A percentile compares a stretch with the other conserved stretches of the same genome.
phyloP scores from a whole-genome alignment of 1,140 invertebrate genomes.

The Vanessa tameamea region DNA sequence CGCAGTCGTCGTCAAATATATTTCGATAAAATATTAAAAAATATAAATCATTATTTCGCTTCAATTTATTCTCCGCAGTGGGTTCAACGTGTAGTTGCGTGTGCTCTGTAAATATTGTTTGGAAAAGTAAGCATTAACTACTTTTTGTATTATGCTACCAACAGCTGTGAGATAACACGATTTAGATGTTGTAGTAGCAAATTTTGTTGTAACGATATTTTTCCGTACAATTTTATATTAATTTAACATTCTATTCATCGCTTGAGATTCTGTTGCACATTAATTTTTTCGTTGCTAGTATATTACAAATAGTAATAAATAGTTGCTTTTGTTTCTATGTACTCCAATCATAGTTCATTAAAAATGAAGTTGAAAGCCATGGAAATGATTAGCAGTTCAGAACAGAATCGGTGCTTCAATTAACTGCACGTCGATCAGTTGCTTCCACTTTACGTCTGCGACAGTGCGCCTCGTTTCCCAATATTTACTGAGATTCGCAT shows the following conservation, averaged over 20 bases:
- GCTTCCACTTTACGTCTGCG: constrained; percentile 35
- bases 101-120: background rate
- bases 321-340: no score
- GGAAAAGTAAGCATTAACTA: background rate
- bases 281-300: no score
- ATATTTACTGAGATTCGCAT: background rate
- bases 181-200: no score
- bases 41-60: no score
- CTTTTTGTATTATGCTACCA: background rate
- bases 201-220: background rate
- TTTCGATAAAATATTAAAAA: no score
- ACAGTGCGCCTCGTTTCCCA: background rate
- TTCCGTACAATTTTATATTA: no score
- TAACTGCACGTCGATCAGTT: constrained; percentile 41
- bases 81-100: background rate
- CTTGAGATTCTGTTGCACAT: no score
- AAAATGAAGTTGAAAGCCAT: background rate
- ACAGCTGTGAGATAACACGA: background rate
- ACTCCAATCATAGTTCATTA: background rate
- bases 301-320: no score
- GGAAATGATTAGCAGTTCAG: constrained; percentile 12
- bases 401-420: constrained; percentile 41
- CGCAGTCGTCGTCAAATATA: no score
- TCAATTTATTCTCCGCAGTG: background rate
- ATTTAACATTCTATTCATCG: no score